Conservation (phyloP, 1,140 invertebrate genomes). For the Lucilia sericata region DNA sequence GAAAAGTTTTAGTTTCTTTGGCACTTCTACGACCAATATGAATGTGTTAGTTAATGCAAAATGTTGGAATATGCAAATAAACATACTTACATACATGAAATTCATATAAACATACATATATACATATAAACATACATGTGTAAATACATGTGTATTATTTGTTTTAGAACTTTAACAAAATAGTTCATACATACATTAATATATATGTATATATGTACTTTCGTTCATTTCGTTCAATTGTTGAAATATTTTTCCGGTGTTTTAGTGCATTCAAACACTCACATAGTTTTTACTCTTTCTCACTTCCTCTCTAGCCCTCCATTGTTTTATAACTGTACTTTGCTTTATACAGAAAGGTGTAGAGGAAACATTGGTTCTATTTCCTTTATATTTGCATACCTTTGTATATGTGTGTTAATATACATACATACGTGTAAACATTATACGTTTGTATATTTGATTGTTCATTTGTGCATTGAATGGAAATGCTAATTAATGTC, state of each 20-base stretch:
- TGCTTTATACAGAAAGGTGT: neutral
- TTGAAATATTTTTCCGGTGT: constrained; percentile 12
- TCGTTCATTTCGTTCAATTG: neutral
- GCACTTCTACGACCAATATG: too few relatives aligned
- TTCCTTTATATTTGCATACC: neutral
- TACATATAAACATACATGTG: neutral
- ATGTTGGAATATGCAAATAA: too few relatives aligned
- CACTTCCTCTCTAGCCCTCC: too few relatives aligned
- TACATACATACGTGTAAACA: too few relatives aligned
- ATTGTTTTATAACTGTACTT: too few relatives aligned
- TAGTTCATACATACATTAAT: neutral
- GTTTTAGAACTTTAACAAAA: neutral
- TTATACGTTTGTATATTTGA: neutral
- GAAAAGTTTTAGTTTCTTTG: neutral
- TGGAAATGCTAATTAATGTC: constrained; percentile 5
- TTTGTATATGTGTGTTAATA: neutral
- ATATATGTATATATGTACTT: neutral
- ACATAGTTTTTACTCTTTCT: too few relatives aligned
- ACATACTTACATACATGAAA: neutral
- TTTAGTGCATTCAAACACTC: neutral
- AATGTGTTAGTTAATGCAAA: too few relatives aligned
- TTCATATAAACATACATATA: neutral
- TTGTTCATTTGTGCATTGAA: neutral
- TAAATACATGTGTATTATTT: neutral
- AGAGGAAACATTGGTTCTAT: neutral